Evolutionary conservation across 2,888 invertebrate genomes (phyloP), one percentile per base, ranked within the genome.

Genomic region (Drosophila anomalata): DNA sequence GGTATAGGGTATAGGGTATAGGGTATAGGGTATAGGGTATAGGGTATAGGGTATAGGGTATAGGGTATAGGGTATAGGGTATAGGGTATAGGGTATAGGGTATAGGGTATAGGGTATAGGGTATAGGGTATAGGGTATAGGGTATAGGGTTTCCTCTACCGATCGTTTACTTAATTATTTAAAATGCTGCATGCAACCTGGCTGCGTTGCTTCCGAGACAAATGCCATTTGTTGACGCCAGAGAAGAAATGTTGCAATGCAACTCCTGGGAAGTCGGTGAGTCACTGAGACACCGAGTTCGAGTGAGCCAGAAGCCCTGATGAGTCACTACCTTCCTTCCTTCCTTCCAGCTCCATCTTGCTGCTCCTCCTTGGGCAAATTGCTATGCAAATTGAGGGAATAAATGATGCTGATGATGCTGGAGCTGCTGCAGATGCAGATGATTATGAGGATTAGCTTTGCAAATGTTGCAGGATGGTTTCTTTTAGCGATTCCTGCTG

Each of bases 111-210:
- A 3, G 17, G 17, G 17, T 29, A 29, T 29, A 4, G 22, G 3
- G 22, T 3, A 22, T 22, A 3, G 22, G 2, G 22, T 22, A 22
- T 22, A 3, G 22, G 22, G 22, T 22, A 3, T 22, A 3, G 22
- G 22, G 8, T 47, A 33, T 42, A 20, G 9, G 1, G 46, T 39
- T 53, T 12, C 33, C 41, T 20, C 3, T 17, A 9, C 20, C 42
- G 73, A 78, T 76, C 76, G 68, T 81, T 75, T 66, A 76, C 75
- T 85, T 72, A 85, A 82, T 82, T 85, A 82, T 85, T 82, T 85
- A 85, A 73, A 75, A 69, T 70, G 78, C 61, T 68, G 74, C 77
- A 74, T 77, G 67, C 74, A 75, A 77, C 66, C 12, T 12, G 26
- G 1, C 24, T 14, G n/a, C 24, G 9, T 31, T 33, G 33, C 17